Conservation (phyloP, 2,888 invertebrate species). For the Hemaris fuciformis region DNA sequence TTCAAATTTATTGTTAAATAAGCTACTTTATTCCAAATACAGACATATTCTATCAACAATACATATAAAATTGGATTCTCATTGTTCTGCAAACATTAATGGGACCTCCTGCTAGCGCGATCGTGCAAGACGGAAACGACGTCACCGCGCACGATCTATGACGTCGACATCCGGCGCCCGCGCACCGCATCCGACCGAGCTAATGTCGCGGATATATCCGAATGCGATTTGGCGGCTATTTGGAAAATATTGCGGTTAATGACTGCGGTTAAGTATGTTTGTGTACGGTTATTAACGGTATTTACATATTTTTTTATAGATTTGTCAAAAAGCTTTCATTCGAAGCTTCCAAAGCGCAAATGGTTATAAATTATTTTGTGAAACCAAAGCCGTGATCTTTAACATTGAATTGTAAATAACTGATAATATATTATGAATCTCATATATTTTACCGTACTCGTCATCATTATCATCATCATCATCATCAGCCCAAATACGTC, state of each 20-base stretch:
- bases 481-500: no score
- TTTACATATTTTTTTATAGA: neutral
- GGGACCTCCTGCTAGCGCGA: neutral
- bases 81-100: neutral
- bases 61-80: neutral
- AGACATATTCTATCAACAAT: no score
- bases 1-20: no score
- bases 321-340: no score
- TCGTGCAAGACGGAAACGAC: slow-evolving; percentile 49
- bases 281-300: slow-evolving; percentile 15
- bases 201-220: slow-evolving; percentile 69
- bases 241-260: slow-evolving; percentile 65
- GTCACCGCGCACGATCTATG: slow-evolving; percentile 62
- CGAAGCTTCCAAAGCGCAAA: no score
- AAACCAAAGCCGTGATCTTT: no score
- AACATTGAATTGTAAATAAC: no score
- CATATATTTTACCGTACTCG: no score
- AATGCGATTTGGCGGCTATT: slow-evolving; percentile 60
- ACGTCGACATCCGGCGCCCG: slow-evolving; percentile 60
- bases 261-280: slow-evolving; percentile 38
- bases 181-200: slow-evolving; percentile 57
- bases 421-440: no score
- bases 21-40: no score
- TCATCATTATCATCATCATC: no score
- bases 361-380: no score